Conservation (phyloP, 2,888 invertebrate species). For the Phania funesta region DNA sequence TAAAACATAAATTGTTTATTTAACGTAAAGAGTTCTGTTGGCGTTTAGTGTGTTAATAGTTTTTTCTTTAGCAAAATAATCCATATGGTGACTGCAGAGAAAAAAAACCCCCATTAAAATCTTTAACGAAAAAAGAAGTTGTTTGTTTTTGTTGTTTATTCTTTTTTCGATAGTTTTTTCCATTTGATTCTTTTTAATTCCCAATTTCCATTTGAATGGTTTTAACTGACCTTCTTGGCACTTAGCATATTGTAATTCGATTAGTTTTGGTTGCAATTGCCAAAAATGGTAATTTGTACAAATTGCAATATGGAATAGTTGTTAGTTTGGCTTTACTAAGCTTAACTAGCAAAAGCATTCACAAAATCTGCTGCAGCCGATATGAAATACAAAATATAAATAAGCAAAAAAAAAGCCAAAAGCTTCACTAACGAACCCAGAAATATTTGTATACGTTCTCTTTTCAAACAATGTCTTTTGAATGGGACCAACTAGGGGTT, state of each 20-base stretch:
- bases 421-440: conserved; percentile 43
- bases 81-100: conserved; percentile 42
- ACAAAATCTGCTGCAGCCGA: conserved; percentile 42
- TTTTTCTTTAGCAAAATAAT: background rate
- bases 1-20: conserved; percentile 64
- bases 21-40: conserved; percentile 59
- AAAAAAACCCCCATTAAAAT: conserved; percentile 51
- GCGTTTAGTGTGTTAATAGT: conserved; percentile 41
- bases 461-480: conserved; percentile 9
- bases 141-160: background rate
- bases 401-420: background rate
- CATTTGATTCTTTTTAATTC: conserved; percentile 45
- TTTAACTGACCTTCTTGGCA: conserved; percentile 68
- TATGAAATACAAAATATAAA: conserved; percentile 5
- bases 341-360: conserved; percentile 58
- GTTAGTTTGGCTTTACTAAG: conserved; percentile 53
- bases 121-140: conserved; percentile 13
- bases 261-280: conserved; percentile 70
- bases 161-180: background rate
- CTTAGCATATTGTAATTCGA: conserved; percentile 69
- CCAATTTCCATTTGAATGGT: conserved; percentile 66
- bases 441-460: conserved; percentile 22
- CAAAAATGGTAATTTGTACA: conserved; percentile 78
- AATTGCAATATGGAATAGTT: conserved; percentile 74
- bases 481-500: conserved; percentile 17